These are phyloP conservation scores for Drosophila kuntzei DNA, from an alignment of 2,888 invertebrate species.

Conservation along the genomic window DNA sequence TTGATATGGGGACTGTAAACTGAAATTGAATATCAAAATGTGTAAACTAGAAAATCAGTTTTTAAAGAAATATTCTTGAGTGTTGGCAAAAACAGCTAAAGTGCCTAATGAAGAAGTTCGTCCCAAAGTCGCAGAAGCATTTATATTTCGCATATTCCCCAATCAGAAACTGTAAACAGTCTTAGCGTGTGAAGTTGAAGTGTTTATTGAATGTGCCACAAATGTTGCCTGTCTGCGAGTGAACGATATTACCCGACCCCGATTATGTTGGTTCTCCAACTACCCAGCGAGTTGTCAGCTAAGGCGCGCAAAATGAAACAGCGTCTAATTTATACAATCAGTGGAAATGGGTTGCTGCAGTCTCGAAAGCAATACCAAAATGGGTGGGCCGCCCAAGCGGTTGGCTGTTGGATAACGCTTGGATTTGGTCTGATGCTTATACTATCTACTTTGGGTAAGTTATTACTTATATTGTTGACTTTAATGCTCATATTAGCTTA, in stretches of 20 bases:
- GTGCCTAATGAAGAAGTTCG: neutral
- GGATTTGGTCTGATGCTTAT: conserved; percentile 36
- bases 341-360: conserved; percentile 20
- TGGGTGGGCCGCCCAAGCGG: conserved; percentile 30
- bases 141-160: conserved; percentile 18
- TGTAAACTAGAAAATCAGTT: conserved; percentile 50
- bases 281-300: conserved; percentile 54
- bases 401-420: conserved; percentile 17
- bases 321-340: conserved; percentile 29
- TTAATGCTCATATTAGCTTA: neutral
- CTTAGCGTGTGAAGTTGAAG: conserved; percentile 66
- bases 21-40: conserved; percentile 44
- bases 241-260: conserved; percentile 42
- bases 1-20: conserved; percentile 43
- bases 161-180: conserved; percentile 37
- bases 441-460: conserved; percentile 62
- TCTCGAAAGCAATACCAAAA: conserved; percentile 23
- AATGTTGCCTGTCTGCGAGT: conserved; percentile 57
- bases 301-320: conserved; percentile 46
- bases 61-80: conserved; percentile 14
- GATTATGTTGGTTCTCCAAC: conserved; percentile 46
- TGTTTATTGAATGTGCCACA: conserved; percentile 74
- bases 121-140: neutral
- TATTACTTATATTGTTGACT: conserved; percentile 4
- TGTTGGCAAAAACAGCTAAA: neutral